Base-by-base conservation (phyloP, 1,140 invertebrate species). In the Zaprionus vittiger region DNA sequence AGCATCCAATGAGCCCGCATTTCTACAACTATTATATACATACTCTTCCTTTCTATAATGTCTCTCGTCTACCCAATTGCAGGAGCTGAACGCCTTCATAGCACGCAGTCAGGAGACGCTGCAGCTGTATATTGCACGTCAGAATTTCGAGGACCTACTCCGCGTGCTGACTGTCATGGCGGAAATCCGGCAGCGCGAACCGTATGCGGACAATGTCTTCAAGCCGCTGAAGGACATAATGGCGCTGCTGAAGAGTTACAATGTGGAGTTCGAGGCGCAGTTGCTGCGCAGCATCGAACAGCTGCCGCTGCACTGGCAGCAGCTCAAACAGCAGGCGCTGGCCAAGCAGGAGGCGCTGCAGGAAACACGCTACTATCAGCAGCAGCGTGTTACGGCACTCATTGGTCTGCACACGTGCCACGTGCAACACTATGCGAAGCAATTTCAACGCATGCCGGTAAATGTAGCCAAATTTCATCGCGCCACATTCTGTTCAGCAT, bases 281-380 rank as follows among this genome's bases (percentile, higher is more conserved):
- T 65, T 93, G 63, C 56, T 91, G 68, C 83, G 90, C 26, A 93
- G 95, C 93, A 92, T 95, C 55, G 93, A 96, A 93, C 95, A 97
- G 84, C 93, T 99, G 60, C 98, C 98, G 1, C 96, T 98, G 77
- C 95, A 95, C 81, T 99, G 98, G 98, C 95, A 94, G 41, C 96
- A 96, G 68, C 95, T 97, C n/a, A 98, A 99, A 93, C 98, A 98
- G 93, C 84, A 94, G 77, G 95, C 96, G 7, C 95, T 96, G 17
- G 95, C 96, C 70, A 95, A 97, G 28, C 98, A 97, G 92, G 97
- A 98, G 92, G 95, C 96, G 20, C 96, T 99, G 15, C 96, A 96
- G 37, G 97, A 98, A 31, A 94, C 97, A 67, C 94, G 81, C 59
- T 65, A 44, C 49, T 82, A 87, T 69, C 94, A 81, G 94, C 96